A percentile compares a stretch with the other conserved stretches of the same genome.
These are phyloP conservation scores for Bovichtus diacanthus DNA, from an alignment of 2,797 vertebrate genomes.

Conservation along the genomic window DNA sequence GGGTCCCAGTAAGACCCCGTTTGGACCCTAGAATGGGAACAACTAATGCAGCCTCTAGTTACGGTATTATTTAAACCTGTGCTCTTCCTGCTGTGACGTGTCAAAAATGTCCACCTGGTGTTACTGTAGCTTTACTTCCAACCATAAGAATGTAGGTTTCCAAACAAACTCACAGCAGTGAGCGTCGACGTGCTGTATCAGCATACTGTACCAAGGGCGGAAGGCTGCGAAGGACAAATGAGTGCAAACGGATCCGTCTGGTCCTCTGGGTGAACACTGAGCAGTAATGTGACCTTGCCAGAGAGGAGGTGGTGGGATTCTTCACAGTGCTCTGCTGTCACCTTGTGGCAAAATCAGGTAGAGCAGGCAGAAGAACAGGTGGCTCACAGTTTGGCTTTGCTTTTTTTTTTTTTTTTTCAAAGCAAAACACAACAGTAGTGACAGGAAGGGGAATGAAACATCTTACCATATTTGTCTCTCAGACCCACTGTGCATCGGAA, in stretches of 20 bases:
- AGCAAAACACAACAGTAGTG: not conserved
- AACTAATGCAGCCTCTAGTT: not conserved
- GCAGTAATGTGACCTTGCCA: not conserved
- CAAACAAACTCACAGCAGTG: not conserved
- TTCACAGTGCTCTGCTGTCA: constrained; percentile 61
- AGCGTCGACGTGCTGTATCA: not conserved
- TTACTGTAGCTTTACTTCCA: too few relatives aligned
- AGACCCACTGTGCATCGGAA: constrained; percentile 98
- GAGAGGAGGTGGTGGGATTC: not conserved
- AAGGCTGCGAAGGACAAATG: constrained; percentile 1
- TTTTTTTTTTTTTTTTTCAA: too few relatives aligned
- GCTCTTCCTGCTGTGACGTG: not conserved
- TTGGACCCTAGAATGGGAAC: not conserved
- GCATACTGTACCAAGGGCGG: constrained; percentile 1
- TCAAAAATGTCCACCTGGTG: not conserved
- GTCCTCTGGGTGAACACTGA: constrained; percentile 71
- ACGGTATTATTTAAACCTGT: not conserved
- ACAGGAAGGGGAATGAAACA: not conserved
- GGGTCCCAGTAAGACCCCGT: not conserved
- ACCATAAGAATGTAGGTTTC: not conserved
- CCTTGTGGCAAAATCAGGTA: constrained; percentile 58
- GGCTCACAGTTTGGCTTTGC: not conserved
- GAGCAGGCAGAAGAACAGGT: not conserved
- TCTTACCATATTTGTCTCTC: constrained; percentile 96
- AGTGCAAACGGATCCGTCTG: constrained; percentile 62